phyloP scores from a whole-genome alignment of 2,797 vertebrate species.

The Darevskia mixta region DNA sequence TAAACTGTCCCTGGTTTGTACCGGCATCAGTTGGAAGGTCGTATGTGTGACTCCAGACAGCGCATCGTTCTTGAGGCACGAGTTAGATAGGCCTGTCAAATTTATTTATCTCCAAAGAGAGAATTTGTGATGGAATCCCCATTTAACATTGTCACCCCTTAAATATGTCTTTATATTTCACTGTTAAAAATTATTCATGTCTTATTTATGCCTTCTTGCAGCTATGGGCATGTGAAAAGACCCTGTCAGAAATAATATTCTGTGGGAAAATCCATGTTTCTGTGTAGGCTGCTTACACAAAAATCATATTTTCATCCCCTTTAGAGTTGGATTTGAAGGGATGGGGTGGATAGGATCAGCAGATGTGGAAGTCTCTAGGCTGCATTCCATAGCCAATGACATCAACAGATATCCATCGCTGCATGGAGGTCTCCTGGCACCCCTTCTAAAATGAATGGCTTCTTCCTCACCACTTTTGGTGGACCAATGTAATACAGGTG shows the following conservation, averaged over 20 bases:
- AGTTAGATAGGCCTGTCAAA: constrained; percentile 13
- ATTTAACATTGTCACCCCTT: background rate
- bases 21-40: constrained; percentile 15
- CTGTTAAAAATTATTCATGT: background rate
- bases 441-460: too few relatives aligned
- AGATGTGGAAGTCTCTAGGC: background rate
- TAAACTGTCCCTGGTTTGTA: background rate
- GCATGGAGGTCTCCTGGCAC: too few relatives aligned
- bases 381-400: background rate
- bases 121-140: background rate
- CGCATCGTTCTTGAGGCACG: constrained; percentile 1
- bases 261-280: background rate
- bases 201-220: background rate
- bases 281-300: too few relatives aligned
- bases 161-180: background rate
- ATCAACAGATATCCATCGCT: too few relatives aligned
- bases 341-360: background rate
- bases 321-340: background rate
- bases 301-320: background rate
- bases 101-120: background rate
- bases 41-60: background rate
- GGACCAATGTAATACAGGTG: too few relatives aligned
- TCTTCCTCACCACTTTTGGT: too few relatives aligned
- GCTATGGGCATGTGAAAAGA: background rate
- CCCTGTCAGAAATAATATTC: background rate